These are phyloP conservation scores for Aphelinus atriplicis DNA, from an alignment of 1,140 invertebrate species.

Conservation along the genomic window DNA sequence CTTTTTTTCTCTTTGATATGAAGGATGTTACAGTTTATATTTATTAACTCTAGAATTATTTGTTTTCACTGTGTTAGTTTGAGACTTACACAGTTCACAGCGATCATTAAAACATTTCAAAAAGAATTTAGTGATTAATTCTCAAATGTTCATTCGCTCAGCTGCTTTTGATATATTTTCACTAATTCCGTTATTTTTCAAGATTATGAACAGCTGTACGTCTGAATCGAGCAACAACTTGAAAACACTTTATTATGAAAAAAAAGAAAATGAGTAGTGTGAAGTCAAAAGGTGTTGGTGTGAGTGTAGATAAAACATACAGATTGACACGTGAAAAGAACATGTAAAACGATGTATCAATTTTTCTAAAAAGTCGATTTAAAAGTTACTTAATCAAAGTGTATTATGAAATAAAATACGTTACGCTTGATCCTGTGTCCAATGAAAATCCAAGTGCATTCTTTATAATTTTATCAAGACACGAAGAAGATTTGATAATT, in stretches of 20 bases:
- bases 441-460: slow-evolving; percentile 50
- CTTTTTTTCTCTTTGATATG: not conserved
- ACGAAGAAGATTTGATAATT: no score
- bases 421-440: slow-evolving; percentile 61
- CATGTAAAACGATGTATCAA: not conserved
- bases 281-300: slow-evolving; percentile 2
- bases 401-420: not conserved
- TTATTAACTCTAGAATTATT: slow-evolving; percentile 6
- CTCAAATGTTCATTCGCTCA: not conserved
- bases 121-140: slow-evolving; percentile 16
- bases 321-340: not conserved
- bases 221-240: not conserved
- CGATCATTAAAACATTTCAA: slow-evolving; percentile 10
- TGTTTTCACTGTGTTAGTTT: slow-evolving; percentile 13
- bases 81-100: slow-evolving; percentile 3
- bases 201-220: not conserved
- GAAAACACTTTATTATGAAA: slow-evolving; percentile 10
- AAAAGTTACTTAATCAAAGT: not conserved
- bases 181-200: not conserved
- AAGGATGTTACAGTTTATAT: slow-evolving; percentile 2
- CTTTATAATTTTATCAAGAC: no score
- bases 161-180: not conserved
- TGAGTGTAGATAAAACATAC: not conserved
- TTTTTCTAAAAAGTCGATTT: not conserved
- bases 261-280: slow-evolving; percentile 7